Base-by-base conservation (phyloP, 1,140 invertebrate species). In the Procambarus clarkii region DNA sequence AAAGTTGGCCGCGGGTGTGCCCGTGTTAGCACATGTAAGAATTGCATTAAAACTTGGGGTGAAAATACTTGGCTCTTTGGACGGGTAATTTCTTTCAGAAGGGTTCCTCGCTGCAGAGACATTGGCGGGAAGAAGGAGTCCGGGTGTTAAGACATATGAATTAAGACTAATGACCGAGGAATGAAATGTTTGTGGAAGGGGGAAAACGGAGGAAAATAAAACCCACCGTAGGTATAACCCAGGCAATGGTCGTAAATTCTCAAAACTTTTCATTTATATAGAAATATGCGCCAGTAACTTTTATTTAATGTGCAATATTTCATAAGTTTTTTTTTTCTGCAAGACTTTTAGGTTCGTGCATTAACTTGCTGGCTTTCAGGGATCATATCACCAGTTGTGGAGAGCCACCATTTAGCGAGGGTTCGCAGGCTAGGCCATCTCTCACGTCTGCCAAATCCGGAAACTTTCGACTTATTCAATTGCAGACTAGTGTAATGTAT, bases 241-340 rank as follows among this genome's bases (percentile, higher is more conserved):
- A 34, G 69, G 69, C 81, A 69, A 13, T 45, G 24, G 9, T 2
- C 60, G 81, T 83, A 83, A 83, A 83, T 83, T 50, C 0, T 83
- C 15, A 7, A n/a, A 83, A 83, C 58, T 83, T 83, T 83, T 64
- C 81, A 45, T 83, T 83, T 69, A 83, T 83, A 83, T 9, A 83
- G 34, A 83, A 83, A 83, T 24, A 83, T 64, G 81, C 54, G 58
- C 58, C 81, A 15, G 81, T 83, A 83, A 83, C 5, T 83, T 69
- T 45, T 45, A 45, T 64, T 83, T 83, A 83, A 83, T 83, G 81
- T 69, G 58, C 81, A 34, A 83, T 83, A 69, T 83, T 83, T 83
- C 81, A 69, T 69, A 24, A 21, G n/a, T 21, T 83, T 64, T 83
- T 69, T 69, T 60, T 48, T 48, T 45, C 54, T 48, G 24, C 18